phyloP scores from a whole-genome alignment of 2,888 invertebrate species.

The Cheilosia variabilis region DNA sequence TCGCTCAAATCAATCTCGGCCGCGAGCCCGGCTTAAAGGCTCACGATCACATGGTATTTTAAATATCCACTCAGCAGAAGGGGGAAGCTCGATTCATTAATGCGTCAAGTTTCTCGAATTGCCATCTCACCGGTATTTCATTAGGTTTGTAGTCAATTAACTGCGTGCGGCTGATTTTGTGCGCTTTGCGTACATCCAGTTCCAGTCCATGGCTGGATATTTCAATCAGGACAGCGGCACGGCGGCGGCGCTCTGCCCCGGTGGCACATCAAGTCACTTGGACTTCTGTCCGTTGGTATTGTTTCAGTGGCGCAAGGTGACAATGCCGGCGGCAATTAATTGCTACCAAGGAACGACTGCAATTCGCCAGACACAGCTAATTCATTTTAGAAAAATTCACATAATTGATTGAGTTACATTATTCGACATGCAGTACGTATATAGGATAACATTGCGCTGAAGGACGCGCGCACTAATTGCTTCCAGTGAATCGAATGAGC shows the following conservation, averaged over 20 bases:
- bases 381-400: conserved; percentile 54
- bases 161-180: conserved; percentile 58
- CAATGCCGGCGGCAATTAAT: conserved; percentile 51
- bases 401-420: conserved; percentile 51
- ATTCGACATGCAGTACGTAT: neutral
- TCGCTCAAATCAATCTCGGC: conserved; percentile 56
- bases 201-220: conserved; percentile 59
- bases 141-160: conserved; percentile 69
- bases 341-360: conserved; percentile 34
- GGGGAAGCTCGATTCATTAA: conserved; percentile 56
- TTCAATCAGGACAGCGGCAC: conserved; percentile 57
- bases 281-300: conserved; percentile 21
- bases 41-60: conserved; percentile 47
- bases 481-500: conserved; percentile 28
- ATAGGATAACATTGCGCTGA: conserved; percentile 12
- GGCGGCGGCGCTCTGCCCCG: conserved; percentile 29
- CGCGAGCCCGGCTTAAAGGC: conserved; percentile 13
- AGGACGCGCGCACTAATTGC: conserved; percentile 39
- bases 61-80: conserved; percentile 25
- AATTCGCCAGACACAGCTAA: conserved; percentile 58
- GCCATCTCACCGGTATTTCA: conserved; percentile 64
- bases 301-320: conserved; percentile 4
- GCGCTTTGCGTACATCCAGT: conserved; percentile 55
- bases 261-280: conserved; percentile 43
- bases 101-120: conserved; percentile 71